A percentile compares a stretch with the other conserved stretches of the same genome.
These are phyloP conservation scores for Pandemis cinnamomeana DNA, from an alignment of 2,888 invertebrate genomes.

Conservation along the genomic window DNA sequence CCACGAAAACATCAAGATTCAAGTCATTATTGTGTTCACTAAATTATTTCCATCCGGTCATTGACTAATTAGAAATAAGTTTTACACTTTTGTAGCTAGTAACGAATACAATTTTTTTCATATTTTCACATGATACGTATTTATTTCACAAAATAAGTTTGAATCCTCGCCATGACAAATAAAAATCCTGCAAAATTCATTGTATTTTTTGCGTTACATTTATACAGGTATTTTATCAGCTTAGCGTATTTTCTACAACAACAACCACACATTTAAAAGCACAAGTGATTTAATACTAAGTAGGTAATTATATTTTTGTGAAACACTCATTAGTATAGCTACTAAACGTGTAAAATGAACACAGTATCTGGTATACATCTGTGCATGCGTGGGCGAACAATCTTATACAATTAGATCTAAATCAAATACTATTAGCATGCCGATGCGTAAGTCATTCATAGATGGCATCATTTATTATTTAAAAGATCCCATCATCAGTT, in stretches of 20 bases:
- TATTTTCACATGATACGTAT: constrained; percentile 26
- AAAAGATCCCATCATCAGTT: background rate
- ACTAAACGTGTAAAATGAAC: constrained; percentile 60
- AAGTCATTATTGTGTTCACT: background rate
- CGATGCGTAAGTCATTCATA: background rate
- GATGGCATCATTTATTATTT: background rate
- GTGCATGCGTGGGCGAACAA: constrained; percentile 56
- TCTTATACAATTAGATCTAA: constrained; percentile 54
- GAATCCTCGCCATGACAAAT: background rate
- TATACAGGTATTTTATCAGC: background rate
- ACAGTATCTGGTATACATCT: constrained; percentile 68
- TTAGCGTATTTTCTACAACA: background rate
- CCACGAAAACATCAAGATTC: constrained; percentile 17
- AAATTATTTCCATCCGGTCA: background rate
- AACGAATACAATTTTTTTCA: background rate
- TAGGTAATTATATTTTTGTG: constrained; percentile 46
- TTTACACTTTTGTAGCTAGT: background rate
- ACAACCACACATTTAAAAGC: background rate
- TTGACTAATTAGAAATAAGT: background rate
- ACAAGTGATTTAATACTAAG: background rate
- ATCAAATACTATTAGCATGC: constrained; percentile 50
- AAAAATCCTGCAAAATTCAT: background rate
- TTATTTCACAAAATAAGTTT: constrained; percentile 15
- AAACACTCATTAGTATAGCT: constrained; percentile 35
- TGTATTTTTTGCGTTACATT: background rate